Conservation (phyloP, 2,113 vertebrate genomes). For the Tachysurus fulvidraco region DNA sequence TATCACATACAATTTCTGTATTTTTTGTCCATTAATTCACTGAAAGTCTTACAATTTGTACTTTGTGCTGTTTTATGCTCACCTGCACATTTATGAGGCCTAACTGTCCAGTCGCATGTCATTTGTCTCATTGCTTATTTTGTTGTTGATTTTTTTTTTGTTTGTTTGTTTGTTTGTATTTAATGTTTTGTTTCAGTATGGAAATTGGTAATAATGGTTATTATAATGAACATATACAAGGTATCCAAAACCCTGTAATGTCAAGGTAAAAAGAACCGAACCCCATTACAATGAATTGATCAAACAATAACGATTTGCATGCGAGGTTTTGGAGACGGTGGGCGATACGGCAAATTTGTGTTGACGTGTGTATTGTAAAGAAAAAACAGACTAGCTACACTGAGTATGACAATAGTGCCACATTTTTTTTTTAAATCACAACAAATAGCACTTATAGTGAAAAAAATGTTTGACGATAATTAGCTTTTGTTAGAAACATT, state of each 20-base stretch:
- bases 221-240: conserved; percentile 89
- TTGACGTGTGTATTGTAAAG: neutral
- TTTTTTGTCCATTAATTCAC: conserved; percentile 14
- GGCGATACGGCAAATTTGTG: conserved; percentile 25
- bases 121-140: conserved; percentile 58
- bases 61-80: conserved; percentile 45
- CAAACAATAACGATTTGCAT: conserved; percentile 48
- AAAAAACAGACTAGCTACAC: neutral
- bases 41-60: conserved; percentile 58
- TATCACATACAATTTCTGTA: conserved; percentile 55
- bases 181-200: conserved; percentile 89
- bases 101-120: conserved; percentile 60
- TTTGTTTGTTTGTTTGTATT: conserved; percentile 72
- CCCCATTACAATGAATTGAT: neutral
- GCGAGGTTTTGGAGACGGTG: conserved; percentile 59
- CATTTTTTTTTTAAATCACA: neutral
- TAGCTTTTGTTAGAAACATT: neutral
- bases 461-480: too few species aligned
- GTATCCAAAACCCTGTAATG: conserved; percentile 86
- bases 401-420: neutral
- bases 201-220: conserved; percentile 98
- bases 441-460: neutral
- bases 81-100: conserved; percentile 47
- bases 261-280: conserved; percentile 79
- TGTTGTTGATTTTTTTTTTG: conserved; percentile 43